phyloP scores from a whole-genome alignment of 2,888 invertebrate species.

The Hyalella azteca region DNA sequence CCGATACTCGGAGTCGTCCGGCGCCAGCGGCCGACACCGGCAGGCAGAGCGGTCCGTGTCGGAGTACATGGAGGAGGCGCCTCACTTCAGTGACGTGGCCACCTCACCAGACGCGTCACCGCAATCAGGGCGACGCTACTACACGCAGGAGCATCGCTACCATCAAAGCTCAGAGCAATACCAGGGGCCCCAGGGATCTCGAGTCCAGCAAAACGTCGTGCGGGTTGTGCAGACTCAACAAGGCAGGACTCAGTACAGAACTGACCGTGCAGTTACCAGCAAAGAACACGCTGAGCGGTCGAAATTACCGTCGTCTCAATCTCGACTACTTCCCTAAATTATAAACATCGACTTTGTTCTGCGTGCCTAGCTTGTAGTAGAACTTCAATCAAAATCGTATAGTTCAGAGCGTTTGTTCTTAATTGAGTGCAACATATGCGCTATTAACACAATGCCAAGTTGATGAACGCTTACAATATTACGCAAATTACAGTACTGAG shows the following conservation, averaged over 20 bases:
- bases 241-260: constrained; percentile 8
- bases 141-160: background rate
- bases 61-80: constrained; percentile 52
- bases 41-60: constrained; percentile 47
- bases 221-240: background rate
- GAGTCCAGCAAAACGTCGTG: background rate
- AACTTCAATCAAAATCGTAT: too few species aligned
- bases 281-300: background rate
- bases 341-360: too few species aligned
- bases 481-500: too few species aligned
- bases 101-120: constrained; percentile 29
- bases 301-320: background rate
- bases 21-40: constrained; percentile 42
- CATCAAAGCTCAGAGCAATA: constrained; percentile 12
- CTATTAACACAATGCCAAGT: too few species aligned
- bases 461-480: too few species aligned
- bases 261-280: background rate
- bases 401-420: too few species aligned
- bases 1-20: constrained; percentile 53
- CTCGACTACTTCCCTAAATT: background rate
- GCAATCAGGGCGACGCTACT: constrained; percentile 27
- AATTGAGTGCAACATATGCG: too few species aligned
- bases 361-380: too few species aligned
- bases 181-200: constrained; percentile 13
- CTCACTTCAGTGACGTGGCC: constrained; percentile 49